Evolutionary conservation across 1,140 invertebrate genomes (phyloP).

Genomic region (Andrena cerasifolii): DNA sequence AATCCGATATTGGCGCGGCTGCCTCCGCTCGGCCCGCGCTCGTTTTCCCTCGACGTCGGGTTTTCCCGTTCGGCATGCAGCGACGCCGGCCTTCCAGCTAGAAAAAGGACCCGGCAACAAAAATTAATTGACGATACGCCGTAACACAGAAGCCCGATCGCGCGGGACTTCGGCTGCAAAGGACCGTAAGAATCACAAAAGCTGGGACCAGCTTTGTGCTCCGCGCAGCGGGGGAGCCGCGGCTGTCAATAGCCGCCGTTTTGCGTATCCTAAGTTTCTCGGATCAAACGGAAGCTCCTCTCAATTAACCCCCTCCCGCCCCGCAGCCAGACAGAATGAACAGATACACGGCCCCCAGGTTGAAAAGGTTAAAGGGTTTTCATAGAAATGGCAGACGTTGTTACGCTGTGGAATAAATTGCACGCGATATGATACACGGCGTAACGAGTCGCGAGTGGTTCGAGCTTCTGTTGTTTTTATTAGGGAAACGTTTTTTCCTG

Average conservation of each 20-base stretch:
- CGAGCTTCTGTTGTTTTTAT: neutral
- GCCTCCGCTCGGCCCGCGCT: neutral
- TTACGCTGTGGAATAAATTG: neutral
- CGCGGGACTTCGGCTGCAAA: neutral
- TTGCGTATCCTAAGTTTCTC: neutral
- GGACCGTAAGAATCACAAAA: neutral
- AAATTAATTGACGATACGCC: constrained; percentile 35
- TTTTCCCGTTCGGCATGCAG: neutral
- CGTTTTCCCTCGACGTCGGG: neutral
- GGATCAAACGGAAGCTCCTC: neutral
- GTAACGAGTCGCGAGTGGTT: neutral
- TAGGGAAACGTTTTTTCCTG: neutral
- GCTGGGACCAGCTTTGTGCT: neutral
- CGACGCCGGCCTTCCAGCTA: neutral
- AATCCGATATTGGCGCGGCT: constrained; percentile 37
- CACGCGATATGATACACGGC: neutral
- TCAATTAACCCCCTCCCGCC: neutral
- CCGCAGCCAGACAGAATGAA: neutral
- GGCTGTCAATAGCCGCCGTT: constrained; percentile 20
- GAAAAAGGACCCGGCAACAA: constrained; percentile 9
- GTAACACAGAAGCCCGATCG: neutral
- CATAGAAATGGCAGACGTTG: neutral
- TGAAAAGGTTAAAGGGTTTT: neutral
- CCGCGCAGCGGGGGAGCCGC: neutral
- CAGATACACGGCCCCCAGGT: too few relatives aligned